Base-by-base conservation (phyloP, 2,888 invertebrate species). In the Erannis defoliaria region DNA sequence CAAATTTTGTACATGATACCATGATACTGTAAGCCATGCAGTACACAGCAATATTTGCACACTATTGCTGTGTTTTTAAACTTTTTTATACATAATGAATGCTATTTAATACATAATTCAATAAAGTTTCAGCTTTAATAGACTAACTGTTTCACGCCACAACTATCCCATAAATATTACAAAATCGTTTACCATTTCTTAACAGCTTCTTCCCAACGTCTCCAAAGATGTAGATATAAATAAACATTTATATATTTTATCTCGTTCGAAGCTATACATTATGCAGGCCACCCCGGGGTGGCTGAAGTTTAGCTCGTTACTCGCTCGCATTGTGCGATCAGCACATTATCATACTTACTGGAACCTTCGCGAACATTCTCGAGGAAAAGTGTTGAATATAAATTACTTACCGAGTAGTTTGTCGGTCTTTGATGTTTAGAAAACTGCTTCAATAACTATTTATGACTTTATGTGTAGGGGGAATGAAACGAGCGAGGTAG, bases 261-360 rank as follows among this genome's bases (percentile, higher is more conserved):
- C 23, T 55, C 57, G 42, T 64, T 60, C 45, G 45, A 46, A 35
- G 35, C 29, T 42, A 56, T 66, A 59, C 62, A 70, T n/a, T n/a
- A n/a, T n/a, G 64, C 26, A 66, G 62, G 61, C 12, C 9, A 1
- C 5, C 29, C 6, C 50, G 50, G 50, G 19, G 45, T 54, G 46
- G 31, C 43, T 40, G 55, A 61, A 63, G 63, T 67, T 55, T 12
- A 35, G 59, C 51, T 62, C 61, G 49, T 59, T 57, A 18, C 53
- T 5, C 48, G 46, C 26, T 42, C 45, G 31, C 37, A 49, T 54
- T 43, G 42, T 55, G 40, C 35, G 26, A 21, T 23, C 8, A 40
- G 6, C n/a, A 65, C 56, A 67, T 70, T 67, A 67, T 66, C 66
- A 67, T 66, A 70, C 64, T 64, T 54, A 50, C 46, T 40, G 50